Evolutionary conservation across 1,140 invertebrate genomes (phyloP), one percentile per base, ranked within the genome.

Genomic region (Caerostris darwini): DNA sequence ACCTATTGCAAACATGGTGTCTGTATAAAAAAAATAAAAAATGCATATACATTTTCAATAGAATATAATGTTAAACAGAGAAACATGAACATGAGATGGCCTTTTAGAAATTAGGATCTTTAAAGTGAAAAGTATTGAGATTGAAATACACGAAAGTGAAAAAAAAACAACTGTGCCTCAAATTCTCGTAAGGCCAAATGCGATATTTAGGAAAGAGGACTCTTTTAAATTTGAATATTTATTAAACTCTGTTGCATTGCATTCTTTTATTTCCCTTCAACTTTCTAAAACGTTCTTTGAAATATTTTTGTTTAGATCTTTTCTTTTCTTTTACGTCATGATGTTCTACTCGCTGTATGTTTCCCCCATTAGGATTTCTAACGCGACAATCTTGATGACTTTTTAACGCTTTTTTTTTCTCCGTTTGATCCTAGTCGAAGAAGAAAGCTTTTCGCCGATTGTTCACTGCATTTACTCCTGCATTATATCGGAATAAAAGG

Each of bases 281-380:
- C 82, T 83, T 83, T 83, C 82, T 83, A 58, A 83, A 83, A 83
- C 56, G 57, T n/a, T 57, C 82, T 83, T 6, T 83, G 53, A 56
- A 58, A 19, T 57, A n/a, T 17, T 17, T 83, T 57, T n/a, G 1
- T 57, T 56, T 34, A 58, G 3, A 3, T 17, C 7, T 7, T 7
- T 58, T 83, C n/a, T 19, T 19, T 58, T 58, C 56, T 54, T 19
- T 8, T 56, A n/a, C 7, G 82, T 12, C 54, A 7, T 58, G 53
- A 83, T 83, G 82, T 6, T 90, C 14, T 64, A 7, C 59, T 90
- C 53, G 19, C 87, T 12, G 59, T 90, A 56, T 90, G 61, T 61
- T 90, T 90, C 71, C 34, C 50, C 87, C 87, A 90, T 90, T 90
- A 90, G 6, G 87, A 50, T 71, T 34, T 90, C 87, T 90, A 71